Evolutionary conservation across 2,113 vertebrate species (phyloP), one percentile per base, ranked within the genome.

Genomic region (Geothlypis trichas): DNA sequence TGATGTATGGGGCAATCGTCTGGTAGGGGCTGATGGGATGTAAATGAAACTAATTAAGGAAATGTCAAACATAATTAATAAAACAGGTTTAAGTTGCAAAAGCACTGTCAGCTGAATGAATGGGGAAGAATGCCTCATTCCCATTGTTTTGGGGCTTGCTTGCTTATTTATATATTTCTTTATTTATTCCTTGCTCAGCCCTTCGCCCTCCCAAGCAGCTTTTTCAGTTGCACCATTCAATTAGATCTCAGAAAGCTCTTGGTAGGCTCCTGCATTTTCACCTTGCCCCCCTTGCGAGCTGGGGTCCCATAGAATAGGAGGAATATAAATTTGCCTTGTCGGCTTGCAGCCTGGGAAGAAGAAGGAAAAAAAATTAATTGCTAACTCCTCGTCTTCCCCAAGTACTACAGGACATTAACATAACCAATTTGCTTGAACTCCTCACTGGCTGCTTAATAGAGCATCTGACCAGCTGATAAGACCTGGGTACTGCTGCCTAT

Each of bases 11-110:
- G 96, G 98, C 98, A 98, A 98, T 98, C 97, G 97, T 99, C 98
- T 98, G 98, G 98, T 98, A 97, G 98, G 97, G 98, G 98, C 98
- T 98, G 98, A 99, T 98, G 98, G 98, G 98, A 98, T 99, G 99
- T 99, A 99, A 99, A 99, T 99, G 99, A 99, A 99, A 99, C 99
- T 99, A 99, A 99, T 99, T 99, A 99, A 99, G 99, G 99, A 99
- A 99, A 99, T 99, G 99, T 99, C 99, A 99, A 99, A 99, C 99
- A 99, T 99, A 99, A 99, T 99, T 99, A 99, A 99, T 99, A 99
- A 99, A 99, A 99, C 99, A 99, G 99, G 99, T 99, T 99, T 99
- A 99, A 99, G 98, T 98, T 99, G 99, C 99, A 99, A 98, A 98
- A 98, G 98, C 97, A 97, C 96, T 98, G 98, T 98, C 98, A 98